phyloP scores from a whole-genome alignment of 37 sponge, comb jelly and placozoan species.

The Ianthella basta region DNA sequence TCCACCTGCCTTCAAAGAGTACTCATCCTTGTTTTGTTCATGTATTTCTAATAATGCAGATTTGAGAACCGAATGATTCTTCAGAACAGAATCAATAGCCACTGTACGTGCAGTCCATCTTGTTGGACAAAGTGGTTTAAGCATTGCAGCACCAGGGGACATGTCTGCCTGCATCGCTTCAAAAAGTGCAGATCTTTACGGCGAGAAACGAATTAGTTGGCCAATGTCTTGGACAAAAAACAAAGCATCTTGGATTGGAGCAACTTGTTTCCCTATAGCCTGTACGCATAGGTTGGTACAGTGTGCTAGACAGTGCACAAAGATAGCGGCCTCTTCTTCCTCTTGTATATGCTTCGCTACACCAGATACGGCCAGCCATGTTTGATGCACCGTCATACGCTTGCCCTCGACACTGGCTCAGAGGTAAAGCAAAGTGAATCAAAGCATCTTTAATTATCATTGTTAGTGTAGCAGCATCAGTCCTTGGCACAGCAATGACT shows the following conservation, averaged over 20 bases:
- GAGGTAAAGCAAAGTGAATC: conserved; percentile 35
- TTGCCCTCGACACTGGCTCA: conserved; percentile 53
- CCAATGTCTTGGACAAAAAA: conserved; percentile 42
- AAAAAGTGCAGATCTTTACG: conserved; percentile 37
- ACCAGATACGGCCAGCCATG: conserved; percentile 49
- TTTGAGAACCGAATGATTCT: conserved; percentile 17
- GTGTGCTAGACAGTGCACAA: conserved; percentile 61
- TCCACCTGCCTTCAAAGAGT: too few species aligned
- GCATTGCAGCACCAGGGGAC: conserved; percentile 12
- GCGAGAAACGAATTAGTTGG: conserved; percentile 49
- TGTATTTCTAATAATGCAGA: conserved; percentile 20
- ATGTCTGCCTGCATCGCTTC: conserved; percentile 17
- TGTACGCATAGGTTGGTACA: conserved; percentile 54
- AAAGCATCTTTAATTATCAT: conserved; percentile 31
- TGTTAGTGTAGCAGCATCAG: conserved; percentile 48
- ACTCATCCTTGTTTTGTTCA: too few species aligned
- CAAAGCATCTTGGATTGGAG: conserved; percentile 34
- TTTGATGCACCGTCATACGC: conserved; percentile 58
- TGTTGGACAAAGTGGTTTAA: conserved; percentile 58
- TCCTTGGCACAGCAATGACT: conserved; percentile 48
- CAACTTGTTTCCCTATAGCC: conserved; percentile 16
- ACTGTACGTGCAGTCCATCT: conserved; percentile 58
- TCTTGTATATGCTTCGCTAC: conserved; percentile 47
- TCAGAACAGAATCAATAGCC: conserved; percentile 46
- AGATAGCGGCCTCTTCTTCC: conserved; percentile 37